Conservation (phyloP, 1,140 invertebrate genomes). For the Gonatopus flavifemur region DNA sequence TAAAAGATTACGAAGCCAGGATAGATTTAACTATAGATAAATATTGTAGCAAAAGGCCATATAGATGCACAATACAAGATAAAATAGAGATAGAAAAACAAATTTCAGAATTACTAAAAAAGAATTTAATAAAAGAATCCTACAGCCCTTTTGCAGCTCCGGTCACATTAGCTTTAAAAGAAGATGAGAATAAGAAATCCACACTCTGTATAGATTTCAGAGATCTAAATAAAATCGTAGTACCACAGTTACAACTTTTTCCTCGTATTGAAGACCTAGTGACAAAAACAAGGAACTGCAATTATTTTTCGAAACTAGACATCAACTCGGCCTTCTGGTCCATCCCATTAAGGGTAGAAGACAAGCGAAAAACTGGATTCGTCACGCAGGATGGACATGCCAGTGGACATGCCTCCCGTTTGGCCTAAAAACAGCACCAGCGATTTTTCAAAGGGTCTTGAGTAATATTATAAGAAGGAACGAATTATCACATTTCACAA, state of each 20-base stretch:
- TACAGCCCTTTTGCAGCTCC: constrained; percentile 42
- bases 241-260: not conserved
- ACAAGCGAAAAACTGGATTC: constrained; percentile 6
- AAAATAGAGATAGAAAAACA: constrained; percentile 44
- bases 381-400: constrained; percentile 3
- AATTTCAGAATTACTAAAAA: constrained; percentile 38
- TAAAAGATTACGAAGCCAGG: constrained; percentile 26
- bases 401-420: constrained; percentile 9
- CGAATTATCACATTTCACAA: not conserved
- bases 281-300: no score
- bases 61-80: constrained; percentile 38
- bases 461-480: constrained; percentile 8
- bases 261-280: not conserved
- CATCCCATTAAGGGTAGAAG: not conserved
- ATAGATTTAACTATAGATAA: constrained; percentile 41
- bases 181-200: not conserved
- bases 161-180: not conserved
- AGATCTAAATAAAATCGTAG: not conserved
- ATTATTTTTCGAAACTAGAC: constrained; percentile 36
- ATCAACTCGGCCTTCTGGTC: constrained; percentile 20
- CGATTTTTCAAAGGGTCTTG: constrained; percentile 4
- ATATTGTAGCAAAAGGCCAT: no score
- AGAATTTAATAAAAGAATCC: constrained; percentile 44
- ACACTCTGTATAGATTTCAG: no score
- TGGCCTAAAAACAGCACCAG: constrained; percentile 1